Conservation (phyloP, 2,113 vertebrate species). For the Notechis scutatus region DNA sequence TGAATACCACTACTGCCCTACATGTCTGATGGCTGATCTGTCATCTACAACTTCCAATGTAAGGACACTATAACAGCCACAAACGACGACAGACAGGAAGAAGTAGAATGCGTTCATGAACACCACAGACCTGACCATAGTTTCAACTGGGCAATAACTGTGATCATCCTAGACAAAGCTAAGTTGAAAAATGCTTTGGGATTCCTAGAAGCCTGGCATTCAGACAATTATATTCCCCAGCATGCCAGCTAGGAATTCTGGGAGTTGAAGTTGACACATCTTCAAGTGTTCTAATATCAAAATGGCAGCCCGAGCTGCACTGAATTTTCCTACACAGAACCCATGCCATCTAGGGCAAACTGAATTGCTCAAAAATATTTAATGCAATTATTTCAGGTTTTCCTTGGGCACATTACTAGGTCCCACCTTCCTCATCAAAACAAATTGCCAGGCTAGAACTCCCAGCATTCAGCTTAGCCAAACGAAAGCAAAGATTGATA, state of each 20-base stretch:
- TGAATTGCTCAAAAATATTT: constrained; percentile 48
- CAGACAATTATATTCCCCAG: not conserved
- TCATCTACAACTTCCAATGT: not conserved
- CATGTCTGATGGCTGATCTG: not conserved
- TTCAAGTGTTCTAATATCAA: constrained; percentile 32
- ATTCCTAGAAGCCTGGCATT: not conserved
- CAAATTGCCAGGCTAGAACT: constrained; percentile 38
- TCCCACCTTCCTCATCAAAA: constrained; percentile 21
- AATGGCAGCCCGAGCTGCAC: not conserved
- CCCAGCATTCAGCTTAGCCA: constrained; percentile 26
- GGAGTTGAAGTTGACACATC: not conserved
- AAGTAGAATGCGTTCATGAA: not conserved
- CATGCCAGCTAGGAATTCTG: not conserved
- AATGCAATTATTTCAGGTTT: constrained; percentile 16
- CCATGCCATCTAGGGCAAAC: constrained; percentile 22
- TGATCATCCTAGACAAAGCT: not conserved
- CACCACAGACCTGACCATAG: not conserved
- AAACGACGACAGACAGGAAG: not conserved
- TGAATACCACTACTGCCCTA: too few relatives aligned
- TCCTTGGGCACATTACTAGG: constrained; percentile 1
- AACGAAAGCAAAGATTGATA: not conserved
- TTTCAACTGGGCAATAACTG: not conserved
- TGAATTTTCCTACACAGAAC: not conserved
- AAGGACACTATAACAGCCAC: not conserved
- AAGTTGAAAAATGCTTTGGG: not conserved